Conservation (phyloP, 2,797 vertebrate genomes). For the Phoeniculus purpureus region DNA sequence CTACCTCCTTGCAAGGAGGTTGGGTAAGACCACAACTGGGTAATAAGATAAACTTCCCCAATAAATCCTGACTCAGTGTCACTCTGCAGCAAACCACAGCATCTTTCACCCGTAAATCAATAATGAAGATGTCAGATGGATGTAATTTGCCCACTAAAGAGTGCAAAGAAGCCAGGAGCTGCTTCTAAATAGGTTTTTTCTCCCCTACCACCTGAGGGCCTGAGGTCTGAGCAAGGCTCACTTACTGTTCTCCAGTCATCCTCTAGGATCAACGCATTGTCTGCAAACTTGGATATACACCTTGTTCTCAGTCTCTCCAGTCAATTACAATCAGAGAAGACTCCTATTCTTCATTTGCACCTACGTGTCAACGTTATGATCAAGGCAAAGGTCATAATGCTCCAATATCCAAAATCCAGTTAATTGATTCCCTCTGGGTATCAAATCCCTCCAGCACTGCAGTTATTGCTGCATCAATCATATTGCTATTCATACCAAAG, state of each 20-base stretch:
- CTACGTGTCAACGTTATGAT: slow-evolving; percentile 26
- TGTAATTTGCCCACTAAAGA: neutral
- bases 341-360: slow-evolving; percentile 24
- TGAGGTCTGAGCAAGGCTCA: neutral
- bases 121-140: neutral
- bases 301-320: slow-evolving; percentile 9
- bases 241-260: neutral
- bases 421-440: slow-evolving; percentile 68
- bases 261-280: neutral
- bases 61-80: slow-evolving; percentile 7
- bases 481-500: slow-evolving; percentile 61
- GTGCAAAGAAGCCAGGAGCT: neutral
- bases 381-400: slow-evolving; percentile 47
- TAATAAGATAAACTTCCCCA: neutral
- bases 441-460: slow-evolving; percentile 45
- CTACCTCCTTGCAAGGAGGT: neutral
- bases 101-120: neutral
- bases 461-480: slow-evolving; percentile 69
- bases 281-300: neutral
- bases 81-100: slow-evolving; percentile 1
- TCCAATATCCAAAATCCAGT: slow-evolving; percentile 67
- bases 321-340: slow-evolving; percentile 1
- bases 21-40: neutral
- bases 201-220: neutral
- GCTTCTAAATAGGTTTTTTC: neutral